phyloP scores from a whole-genome alignment of 1,140 invertebrate species.

The Meteorus sp. region DNA sequence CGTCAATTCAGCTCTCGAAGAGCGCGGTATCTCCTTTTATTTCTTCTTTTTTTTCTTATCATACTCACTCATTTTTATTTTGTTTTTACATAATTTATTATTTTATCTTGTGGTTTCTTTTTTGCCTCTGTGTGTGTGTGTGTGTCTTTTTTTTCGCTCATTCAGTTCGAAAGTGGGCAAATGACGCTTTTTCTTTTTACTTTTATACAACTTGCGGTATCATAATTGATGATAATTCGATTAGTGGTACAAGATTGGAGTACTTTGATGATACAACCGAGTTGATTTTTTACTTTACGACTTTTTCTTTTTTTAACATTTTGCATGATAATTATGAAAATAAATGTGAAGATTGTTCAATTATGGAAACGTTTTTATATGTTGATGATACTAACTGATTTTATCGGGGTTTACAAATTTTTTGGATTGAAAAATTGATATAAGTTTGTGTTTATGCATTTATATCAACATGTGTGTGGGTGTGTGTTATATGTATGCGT shows the following conservation, averaged over 20 bases:
- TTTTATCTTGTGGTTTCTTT: conserved; percentile 24
- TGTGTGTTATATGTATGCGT: no score
- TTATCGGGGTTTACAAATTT: no score
- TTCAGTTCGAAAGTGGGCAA: no score
- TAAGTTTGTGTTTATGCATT: no score
- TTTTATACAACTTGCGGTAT: conserved; percentile 40
- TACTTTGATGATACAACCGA: conserved; percentile 8
- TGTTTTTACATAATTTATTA: conserved; percentile 28
- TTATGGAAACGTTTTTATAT: no score
- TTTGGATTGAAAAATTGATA: no score
- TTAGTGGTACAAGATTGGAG: conserved; percentile 49
- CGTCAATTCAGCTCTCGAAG: conserved; percentile 57
- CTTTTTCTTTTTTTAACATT: neutral
- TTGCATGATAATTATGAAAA: no score
- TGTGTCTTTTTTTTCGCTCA: no score
- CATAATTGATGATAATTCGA: conserved; percentile 54
- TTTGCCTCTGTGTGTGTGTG: conserved; percentile 5
- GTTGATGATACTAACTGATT: no score
- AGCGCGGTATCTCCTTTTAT: conserved; percentile 16
- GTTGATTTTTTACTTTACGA: conserved; percentile 6
- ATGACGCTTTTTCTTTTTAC: no score
- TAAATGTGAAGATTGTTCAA: no score
- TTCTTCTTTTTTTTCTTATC: conserved; percentile 38
- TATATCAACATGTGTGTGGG: no score
- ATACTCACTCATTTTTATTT: conserved; percentile 25